These are phyloP conservation scores for Heterocephalus glaber DNA, from an alignment of 2,113 vertebrate species.

Conservation along the genomic window DNA sequence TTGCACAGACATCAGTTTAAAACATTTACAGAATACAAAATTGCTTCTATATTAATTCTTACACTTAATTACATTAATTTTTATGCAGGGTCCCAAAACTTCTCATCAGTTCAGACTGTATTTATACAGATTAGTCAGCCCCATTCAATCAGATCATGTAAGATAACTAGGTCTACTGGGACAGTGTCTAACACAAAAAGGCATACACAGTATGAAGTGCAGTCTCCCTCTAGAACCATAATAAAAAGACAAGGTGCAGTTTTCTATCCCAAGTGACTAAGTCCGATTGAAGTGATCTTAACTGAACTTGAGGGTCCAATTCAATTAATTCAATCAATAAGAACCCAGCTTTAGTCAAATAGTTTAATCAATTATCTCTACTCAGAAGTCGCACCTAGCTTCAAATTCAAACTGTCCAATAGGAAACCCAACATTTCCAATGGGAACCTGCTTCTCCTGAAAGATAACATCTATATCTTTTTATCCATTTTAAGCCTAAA, in stretches of 20 bases:
- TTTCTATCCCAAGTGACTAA: conserved; percentile 26
- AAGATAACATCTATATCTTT: conserved; percentile 5
- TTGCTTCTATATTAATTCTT: conserved; percentile 5
- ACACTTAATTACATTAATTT: neutral
- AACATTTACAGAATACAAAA: conserved; percentile 29
- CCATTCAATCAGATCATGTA: neutral
- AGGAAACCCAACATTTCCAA: neutral
- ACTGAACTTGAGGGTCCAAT: neutral
- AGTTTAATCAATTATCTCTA: conserved; percentile 11
- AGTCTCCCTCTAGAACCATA: neutral
- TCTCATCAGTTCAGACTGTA: neutral
- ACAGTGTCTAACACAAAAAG: conserved; percentile 24
- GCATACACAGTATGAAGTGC: neutral
- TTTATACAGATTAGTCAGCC: neutral
- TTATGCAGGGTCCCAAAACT: conserved; percentile 13
- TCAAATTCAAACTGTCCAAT: conserved; percentile 26
- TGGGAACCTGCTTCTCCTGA: neutral
- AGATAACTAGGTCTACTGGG: neutral
- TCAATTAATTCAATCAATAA: neutral
- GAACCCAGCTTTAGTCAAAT: neutral
- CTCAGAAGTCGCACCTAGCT: neutral
- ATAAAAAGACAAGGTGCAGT: neutral
- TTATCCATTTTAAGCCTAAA: neutral
- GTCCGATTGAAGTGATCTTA: neutral
- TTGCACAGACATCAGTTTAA: neutral